phyloP scores from a whole-genome alignment of 1,140 invertebrate species.

The Gonatopus flavifemur region DNA sequence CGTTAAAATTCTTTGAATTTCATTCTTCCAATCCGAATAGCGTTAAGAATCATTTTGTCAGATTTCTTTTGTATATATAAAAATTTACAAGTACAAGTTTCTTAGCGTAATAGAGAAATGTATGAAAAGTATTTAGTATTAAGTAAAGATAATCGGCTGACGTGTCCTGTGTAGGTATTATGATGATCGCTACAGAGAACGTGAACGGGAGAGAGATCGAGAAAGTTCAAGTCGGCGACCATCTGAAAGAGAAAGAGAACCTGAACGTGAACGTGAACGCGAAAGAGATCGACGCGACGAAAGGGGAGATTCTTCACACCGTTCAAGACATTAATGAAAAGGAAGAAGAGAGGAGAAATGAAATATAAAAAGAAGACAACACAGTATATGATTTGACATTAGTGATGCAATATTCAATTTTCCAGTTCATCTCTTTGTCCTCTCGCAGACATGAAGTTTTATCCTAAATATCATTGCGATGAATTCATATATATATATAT shows the following conservation, averaged over 20 bases:
- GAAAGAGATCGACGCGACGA: conserved; percentile 70
- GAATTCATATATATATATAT: conserved; percentile 1
- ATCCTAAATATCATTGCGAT: neutral
- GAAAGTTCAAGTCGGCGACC: conserved; percentile 52
- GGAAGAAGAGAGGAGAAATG: conserved; percentile 2
- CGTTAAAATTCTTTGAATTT: too few species aligned
- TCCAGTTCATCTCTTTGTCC: neutral
- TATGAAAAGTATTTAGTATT: conserved; percentile 16
- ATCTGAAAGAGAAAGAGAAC: conserved; percentile 62
- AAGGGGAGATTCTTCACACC: conserved; percentile 64
- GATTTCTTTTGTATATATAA: too few species aligned
- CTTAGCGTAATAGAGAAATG: conserved; percentile 15
- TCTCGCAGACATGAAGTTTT: neutral
- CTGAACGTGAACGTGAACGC: conserved; percentile 66
- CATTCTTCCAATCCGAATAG: too few species aligned
- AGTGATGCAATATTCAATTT: neutral
- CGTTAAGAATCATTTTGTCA: too few species aligned
- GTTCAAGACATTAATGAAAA: conserved; percentile 66
- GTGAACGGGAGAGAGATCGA: conserved; percentile 58
- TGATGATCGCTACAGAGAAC: conserved; percentile 78
- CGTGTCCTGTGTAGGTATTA: conserved; percentile 68
- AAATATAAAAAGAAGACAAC: neutral
- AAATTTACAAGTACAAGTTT: too few species aligned
- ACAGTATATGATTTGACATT: too few species aligned
- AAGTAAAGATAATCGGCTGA: conserved; percentile 45